phyloP scores from a whole-genome alignment of 1,140 invertebrate genomes.

The Pachyrhynchus sulphureomaculatus region DNA sequence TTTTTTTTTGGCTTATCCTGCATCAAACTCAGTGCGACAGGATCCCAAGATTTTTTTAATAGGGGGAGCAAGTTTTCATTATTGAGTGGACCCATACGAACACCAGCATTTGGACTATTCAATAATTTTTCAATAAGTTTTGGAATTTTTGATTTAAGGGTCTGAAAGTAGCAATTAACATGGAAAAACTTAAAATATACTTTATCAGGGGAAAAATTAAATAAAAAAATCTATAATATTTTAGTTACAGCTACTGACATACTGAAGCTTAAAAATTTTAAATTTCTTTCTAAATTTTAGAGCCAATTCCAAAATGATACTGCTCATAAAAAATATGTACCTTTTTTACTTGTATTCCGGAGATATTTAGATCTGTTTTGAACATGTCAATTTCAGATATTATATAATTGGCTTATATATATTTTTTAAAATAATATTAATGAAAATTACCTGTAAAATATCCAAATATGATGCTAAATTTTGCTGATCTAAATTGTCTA shows the following conservation, averaged over 20 bases:
- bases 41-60: conserved; percentile 79
- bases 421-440: too few relatives aligned
- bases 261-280: neutral
- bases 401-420: neutral
- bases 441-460: conserved; percentile 68
- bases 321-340: too few relatives aligned
- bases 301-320: neutral
- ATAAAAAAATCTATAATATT: too few relatives aligned
- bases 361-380: neutral
- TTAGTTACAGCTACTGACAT: conserved; percentile 17
- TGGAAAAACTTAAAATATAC: too few relatives aligned
- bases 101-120: conserved; percentile 54
- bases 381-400: neutral
- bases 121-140: conserved; percentile 78
- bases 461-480: conserved; percentile 78
- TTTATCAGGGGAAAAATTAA: too few relatives aligned
- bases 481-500: conserved; percentile 68
- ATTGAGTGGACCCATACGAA: conserved; percentile 51
- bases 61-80: conserved; percentile 61
- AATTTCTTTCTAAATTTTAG: neutral
- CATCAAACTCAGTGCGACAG: conserved; percentile 52
- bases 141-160: conserved; percentile 73
- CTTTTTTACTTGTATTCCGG: too few relatives aligned
- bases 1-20: conserved; percentile 62
- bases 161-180: too few relatives aligned